phyloP scores from a whole-genome alignment of 2,113 vertebrate species.

The Turnix velox region DNA sequence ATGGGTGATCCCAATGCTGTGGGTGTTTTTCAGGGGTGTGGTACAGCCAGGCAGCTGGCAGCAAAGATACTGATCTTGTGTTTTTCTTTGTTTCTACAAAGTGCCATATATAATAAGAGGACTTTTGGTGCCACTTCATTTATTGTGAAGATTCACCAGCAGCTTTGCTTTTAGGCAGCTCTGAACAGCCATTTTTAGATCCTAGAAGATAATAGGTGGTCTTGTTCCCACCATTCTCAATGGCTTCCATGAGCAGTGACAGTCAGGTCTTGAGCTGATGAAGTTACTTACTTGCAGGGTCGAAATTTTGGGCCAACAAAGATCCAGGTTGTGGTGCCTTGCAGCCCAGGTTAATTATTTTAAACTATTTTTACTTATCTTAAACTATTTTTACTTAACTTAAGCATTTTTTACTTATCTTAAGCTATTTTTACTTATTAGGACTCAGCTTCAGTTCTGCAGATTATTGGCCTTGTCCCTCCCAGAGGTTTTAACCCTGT shows the following conservation, averaged over 20 bases:
- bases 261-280: background rate
- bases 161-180: background rate
- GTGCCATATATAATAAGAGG: background rate
- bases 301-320: background rate
- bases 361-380: background rate
- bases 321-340: background rate
- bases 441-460: background rate
- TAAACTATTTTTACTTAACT: background rate
- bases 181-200: background rate
- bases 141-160: background rate
- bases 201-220: background rate
- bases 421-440: background rate
- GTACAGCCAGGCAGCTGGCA: too few species aligned
- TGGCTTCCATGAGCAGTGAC: background rate
- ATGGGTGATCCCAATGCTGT: too few species aligned
- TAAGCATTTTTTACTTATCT: background rate
- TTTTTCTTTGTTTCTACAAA: background rate
- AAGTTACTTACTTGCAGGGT: background rate
- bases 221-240: background rate
- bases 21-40: too few species aligned
- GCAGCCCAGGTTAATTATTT: too few species aligned
- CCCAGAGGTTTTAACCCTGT: background rate
- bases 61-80: background rate
- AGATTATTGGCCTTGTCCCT: background rate
- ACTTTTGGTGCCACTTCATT: background rate